Conservation (phyloP, 2,888 invertebrate genomes). For the Phalera bucephala region DNA sequence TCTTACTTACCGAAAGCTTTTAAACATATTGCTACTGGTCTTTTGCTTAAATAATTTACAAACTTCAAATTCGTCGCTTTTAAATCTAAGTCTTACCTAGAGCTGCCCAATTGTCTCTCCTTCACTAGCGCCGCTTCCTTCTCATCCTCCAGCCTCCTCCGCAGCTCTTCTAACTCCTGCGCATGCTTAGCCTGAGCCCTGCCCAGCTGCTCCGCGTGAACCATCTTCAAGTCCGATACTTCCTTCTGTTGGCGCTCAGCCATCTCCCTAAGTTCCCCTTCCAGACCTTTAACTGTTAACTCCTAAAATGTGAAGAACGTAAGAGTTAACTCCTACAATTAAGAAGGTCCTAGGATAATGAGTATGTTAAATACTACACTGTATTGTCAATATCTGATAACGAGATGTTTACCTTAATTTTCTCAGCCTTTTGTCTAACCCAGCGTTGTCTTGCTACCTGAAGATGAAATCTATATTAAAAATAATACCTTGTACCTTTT, state of each 20-base stretch:
- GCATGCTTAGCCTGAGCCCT: constrained; percentile 67
- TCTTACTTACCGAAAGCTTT: no score
- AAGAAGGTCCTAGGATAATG: no score
- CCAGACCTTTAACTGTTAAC: constrained; percentile 93
- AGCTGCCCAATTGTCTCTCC: constrained; percentile 70
- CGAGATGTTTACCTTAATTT: constrained; percentile 92
- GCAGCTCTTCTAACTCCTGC: constrained; percentile 71
- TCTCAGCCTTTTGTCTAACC: constrained; percentile 92
- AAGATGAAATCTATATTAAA: constrained; percentile 18
- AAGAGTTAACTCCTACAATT: background rate
- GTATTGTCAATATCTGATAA: no score
- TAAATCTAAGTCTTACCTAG: constrained; percentile 46
- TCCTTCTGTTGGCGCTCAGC: constrained; percentile 87
- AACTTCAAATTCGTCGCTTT: no score
- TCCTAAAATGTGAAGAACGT: constrained; percentile 76
- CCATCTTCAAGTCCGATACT: constrained; percentile 77
- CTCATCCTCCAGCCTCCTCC: constrained; percentile 79
- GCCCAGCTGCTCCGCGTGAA: constrained; percentile 65
- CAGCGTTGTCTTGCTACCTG: constrained; percentile 86
- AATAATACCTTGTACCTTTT: no score
- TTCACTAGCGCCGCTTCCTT: constrained; percentile 67
- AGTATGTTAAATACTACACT: no score
- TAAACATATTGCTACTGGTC: no score
- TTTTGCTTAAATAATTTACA: no score
- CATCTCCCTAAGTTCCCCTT: constrained; percentile 92